Percentiles rank a stretch among this genome's conserved stretches.
Evolutionary conservation across 1,140 invertebrate species (phyloP).

Genomic region (Aphelinus certus): DNA sequence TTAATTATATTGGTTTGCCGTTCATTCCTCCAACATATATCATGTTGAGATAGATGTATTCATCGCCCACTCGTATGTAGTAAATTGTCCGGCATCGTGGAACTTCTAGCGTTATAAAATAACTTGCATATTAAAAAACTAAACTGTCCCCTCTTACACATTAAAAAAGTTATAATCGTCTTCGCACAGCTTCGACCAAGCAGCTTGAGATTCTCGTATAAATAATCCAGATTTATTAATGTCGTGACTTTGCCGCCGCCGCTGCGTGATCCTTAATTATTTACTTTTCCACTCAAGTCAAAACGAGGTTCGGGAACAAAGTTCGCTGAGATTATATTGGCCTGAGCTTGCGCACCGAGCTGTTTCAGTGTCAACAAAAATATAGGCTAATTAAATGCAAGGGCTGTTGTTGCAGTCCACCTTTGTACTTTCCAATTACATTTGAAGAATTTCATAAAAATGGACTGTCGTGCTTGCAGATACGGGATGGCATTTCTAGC

Average conservation of each 20-base stretch:
- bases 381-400: constrained; percentile 29
- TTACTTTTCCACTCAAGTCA: constrained; percentile 32
- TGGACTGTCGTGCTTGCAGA: no score
- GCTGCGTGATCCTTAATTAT: constrained; percentile 29
- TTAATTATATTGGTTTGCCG: no score
- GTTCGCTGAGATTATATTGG: constrained; percentile 20
- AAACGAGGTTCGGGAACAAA: constrained; percentile 21
- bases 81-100: no score
- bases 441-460: constrained; percentile 11
- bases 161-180: not conserved
- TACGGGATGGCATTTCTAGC: no score
- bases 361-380: constrained; percentile 22
- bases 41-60: no score
- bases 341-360: not conserved
- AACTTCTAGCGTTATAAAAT: no score
- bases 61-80: no score
- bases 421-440: constrained; percentile 3
- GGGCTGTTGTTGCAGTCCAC: not conserved
- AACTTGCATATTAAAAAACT: no score
- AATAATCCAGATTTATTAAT: constrained; percentile 30
- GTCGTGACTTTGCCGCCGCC: not conserved
- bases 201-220: not conserved
- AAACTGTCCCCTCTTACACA: not conserved
- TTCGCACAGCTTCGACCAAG: not conserved
- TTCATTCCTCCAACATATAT: no score